Conservation (phyloP, 1,140 invertebrate genomes). For the Drosophila funebris region DNA sequence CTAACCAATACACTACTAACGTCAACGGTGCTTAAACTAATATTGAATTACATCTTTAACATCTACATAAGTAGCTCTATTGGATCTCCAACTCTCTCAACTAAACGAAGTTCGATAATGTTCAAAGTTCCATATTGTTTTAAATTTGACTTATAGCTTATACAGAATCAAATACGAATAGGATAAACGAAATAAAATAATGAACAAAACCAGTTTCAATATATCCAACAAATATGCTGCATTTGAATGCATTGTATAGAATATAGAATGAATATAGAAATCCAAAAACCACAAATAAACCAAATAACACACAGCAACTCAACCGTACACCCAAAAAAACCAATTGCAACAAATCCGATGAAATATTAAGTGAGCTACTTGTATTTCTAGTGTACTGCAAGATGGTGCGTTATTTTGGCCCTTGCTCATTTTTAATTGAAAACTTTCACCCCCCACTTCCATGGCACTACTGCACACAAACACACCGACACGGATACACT, state of each 20-base stretch:
- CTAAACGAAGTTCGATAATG: no score
- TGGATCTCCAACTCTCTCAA: not conserved
- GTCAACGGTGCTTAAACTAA: constrained; percentile 25
- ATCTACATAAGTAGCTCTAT: constrained; percentile 14
- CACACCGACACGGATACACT: not conserved
- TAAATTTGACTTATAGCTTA: no score
- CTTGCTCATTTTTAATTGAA: constrained; percentile 47
- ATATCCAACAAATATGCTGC: constrained; percentile 76
- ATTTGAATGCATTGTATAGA: constrained; percentile 74
- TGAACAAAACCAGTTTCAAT: constrained; percentile 57
- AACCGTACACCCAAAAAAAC: constrained; percentile 22
- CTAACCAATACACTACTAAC: constrained; percentile 24
- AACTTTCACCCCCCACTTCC: constrained; percentile 9
- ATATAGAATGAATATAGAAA: constrained; percentile 44
- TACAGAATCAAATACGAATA: constrained; percentile 18
- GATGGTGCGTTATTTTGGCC: constrained; percentile 41
- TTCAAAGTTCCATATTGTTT: no score
- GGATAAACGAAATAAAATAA: constrained; percentile 24
- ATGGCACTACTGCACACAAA: constrained; percentile 42
- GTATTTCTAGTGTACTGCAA: constrained; percentile 46
- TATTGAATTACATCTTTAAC: constrained; percentile 3
- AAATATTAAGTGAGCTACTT: constrained; percentile 45
- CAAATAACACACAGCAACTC: constrained; percentile 26
- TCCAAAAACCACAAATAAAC: constrained; percentile 41
- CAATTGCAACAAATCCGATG: constrained; percentile 33